phyloP scores from a whole-genome alignment of 2,888 invertebrate genomes.

The Dinocampus coccinellae region DNA sequence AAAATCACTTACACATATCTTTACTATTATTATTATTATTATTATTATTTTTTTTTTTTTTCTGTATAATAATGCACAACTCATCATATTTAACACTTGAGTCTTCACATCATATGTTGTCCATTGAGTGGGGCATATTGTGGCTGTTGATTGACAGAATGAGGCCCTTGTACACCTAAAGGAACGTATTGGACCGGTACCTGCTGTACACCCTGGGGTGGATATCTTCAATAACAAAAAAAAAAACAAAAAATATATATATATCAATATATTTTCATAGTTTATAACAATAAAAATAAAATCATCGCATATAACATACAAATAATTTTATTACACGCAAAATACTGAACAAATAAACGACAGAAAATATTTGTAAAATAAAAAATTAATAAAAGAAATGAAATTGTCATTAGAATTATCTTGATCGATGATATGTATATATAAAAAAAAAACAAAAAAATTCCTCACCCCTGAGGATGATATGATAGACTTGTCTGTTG shows the following conservation, averaged over 20 bases:
- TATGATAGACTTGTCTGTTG: conserved; percentile 56
- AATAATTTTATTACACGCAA: too few species aligned
- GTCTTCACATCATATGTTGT: conserved; percentile 64
- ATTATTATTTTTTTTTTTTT: too few species aligned
- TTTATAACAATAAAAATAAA: too few species aligned
- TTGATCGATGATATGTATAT: neutral
- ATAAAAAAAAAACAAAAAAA: neutral
- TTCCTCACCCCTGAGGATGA: conserved; percentile 57
- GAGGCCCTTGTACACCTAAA: conserved; percentile 52
- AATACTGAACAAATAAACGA: too few species aligned
- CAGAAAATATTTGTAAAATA: too few species aligned
- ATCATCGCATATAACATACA: too few species aligned
- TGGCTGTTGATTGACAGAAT: conserved; percentile 55
- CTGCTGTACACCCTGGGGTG: conserved; percentile 56
- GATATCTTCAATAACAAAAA: conserved; percentile 53
- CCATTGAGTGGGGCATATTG: conserved; percentile 62
- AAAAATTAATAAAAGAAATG: too few species aligned
- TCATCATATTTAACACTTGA: neutral
- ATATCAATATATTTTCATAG: neutral
- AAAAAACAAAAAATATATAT: neutral
- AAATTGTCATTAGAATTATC: too few species aligned
- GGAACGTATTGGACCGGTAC: conserved; percentile 56
- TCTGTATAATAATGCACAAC: neutral
- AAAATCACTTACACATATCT: conserved; percentile 12
- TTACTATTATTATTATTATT: too few species aligned